Evolutionary conservation across 1,140 invertebrate species (phyloP).

Genomic region (Rhyzopertha dominica): DNA sequence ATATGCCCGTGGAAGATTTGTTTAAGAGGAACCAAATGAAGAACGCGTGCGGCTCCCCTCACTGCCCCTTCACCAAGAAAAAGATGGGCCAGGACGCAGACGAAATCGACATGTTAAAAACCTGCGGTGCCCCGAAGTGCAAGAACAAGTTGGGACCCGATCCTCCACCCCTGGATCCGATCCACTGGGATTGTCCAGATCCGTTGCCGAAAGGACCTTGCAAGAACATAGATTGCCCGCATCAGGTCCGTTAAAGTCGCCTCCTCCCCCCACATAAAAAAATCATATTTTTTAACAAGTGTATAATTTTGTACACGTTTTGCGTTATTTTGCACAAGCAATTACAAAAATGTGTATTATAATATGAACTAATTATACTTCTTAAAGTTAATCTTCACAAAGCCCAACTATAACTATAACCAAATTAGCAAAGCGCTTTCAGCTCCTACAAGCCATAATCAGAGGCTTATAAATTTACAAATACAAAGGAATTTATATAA

Average conservation of each 20-base stretch:
- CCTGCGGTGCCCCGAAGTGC: conserved; percentile 31
- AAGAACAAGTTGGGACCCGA: conserved; percentile 19
- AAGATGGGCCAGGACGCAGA: conserved; percentile 31
- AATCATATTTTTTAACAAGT: too few species aligned
- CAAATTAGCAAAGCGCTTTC: too few species aligned
- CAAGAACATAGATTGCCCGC: conserved; percentile 40
- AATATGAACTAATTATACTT: too few species aligned
- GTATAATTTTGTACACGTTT: too few species aligned
- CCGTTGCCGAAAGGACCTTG: conserved; percentile 39
- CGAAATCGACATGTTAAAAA: conserved; percentile 23
- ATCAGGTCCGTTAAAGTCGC: too few species aligned
- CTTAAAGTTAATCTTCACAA: too few species aligned
- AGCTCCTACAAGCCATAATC: too few species aligned
- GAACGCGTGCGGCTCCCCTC: conserved; percentile 36
- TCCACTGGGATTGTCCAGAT: conserved; percentile 45
- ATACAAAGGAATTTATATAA: too few species aligned
- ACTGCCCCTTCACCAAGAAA: conserved; percentile 37
- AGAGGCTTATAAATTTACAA: too few species aligned
- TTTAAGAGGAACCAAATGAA: conserved; percentile 20
- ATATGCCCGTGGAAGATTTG: conserved; percentile 14
- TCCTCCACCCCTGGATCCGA: conserved; percentile 26
- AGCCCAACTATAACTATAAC: too few species aligned
- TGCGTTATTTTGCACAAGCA: too few species aligned
- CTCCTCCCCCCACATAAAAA: conserved; percentile 18
- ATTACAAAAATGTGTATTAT: too few species aligned